Evolutionary conservation across 2,113 vertebrate species (phyloP).

Genomic region (Pygoscelis adeliae): DNA sequence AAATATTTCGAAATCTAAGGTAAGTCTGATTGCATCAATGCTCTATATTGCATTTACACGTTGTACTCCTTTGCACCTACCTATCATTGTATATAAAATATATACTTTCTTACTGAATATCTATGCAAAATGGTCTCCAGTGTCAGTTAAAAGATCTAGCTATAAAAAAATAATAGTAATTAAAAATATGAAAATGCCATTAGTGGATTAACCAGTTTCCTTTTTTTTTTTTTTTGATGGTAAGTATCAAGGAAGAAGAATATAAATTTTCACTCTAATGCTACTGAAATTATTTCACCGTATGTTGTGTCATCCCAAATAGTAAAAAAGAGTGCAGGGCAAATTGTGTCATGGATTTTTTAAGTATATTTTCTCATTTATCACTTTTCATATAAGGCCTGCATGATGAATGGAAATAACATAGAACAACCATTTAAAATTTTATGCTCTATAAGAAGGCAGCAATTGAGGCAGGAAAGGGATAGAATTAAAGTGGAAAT

Average conservation of each 20-base stretch:
- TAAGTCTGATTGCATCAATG: neutral
- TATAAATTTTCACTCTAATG: neutral
- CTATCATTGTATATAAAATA: neutral
- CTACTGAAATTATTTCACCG: neutral
- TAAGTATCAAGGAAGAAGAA: neutral
- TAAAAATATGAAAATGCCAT: neutral
- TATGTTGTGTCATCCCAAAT: neutral
- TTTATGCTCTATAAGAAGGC: neutral
- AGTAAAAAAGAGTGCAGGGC: neutral
- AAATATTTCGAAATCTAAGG: neutral
- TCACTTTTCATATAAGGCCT: neutral
- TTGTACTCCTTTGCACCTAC: neutral
- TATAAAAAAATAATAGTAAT: neutral
- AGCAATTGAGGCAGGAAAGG: neutral
- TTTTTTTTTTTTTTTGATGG: neutral
- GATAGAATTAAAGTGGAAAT: constrained; percentile 15
- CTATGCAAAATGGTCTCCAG: neutral
- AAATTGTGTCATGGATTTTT: neutral
- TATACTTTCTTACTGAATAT: neutral
- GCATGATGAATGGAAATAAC: neutral
- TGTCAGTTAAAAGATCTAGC: neutral
- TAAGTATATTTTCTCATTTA: neutral
- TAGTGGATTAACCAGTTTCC: neutral
- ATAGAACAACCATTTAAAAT: neutral
- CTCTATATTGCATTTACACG: neutral